Base-by-base conservation (phyloP, 1,140 invertebrate species). In the Augochlora pura region DNA sequence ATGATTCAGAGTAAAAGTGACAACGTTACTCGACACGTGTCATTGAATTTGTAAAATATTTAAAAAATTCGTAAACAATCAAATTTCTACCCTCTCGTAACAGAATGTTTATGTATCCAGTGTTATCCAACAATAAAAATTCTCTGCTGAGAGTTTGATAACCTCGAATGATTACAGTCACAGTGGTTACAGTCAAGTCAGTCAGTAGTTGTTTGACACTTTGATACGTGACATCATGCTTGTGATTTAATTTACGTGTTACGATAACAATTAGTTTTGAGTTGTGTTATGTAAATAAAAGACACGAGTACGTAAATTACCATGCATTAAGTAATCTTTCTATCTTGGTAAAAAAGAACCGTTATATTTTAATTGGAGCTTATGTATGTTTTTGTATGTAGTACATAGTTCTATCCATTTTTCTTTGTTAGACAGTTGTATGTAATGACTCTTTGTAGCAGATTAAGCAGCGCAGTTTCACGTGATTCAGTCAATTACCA, bases 201-300 rank as follows among this genome's bases (percentile, higher is more conserved):
- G 32, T 63, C 18, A 81, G 59, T 52, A 54, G 27, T 49, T 16
- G 64, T 81, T 69, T 83, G 79, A 82, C 75, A 42, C 75, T 83
- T 85, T 0, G 5, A 65, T 23, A 21, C 21, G 67, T 88, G 86
- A 87, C 83, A 87, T 87, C 87, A 89, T 80, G 79, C 66, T 49
- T 54, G 42, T 80, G 64, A 49, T 68, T 81, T 81, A 83, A 42
- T 80, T 77, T 12, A 46, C 14, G 39, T 32, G 57, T 67, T 12
- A 12, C 12, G 42, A 1, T 27, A 27, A 57, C 23, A 27, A 52
- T 16, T 32, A 54, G 9, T 74, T 79, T 77, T 79, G 23, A 66
- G 83, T 65, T 73, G 69, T 77, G 27, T 80, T 70, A 78, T 72
- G 80, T 64, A 38, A 68, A 70, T 65, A 72, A 81, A 38, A 8